phyloP scores from a whole-genome alignment of 1,140 invertebrate genomes.

The Carposina sasakii region DNA sequence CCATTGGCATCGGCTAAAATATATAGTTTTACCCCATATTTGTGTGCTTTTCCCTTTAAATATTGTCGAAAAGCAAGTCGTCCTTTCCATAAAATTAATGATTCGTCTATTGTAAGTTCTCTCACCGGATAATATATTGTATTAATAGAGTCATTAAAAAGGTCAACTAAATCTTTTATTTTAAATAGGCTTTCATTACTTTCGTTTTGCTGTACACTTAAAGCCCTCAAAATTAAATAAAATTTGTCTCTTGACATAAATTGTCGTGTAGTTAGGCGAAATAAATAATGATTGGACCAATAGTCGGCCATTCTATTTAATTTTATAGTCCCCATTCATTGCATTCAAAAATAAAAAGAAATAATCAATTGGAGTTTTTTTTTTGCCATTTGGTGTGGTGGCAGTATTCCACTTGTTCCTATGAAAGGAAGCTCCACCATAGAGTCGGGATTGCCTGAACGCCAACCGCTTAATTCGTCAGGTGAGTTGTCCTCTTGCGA shows the following conservation, averaged over 20 bases:
- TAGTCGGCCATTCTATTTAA: constrained; percentile 21
- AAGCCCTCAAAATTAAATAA: constrained; percentile 22
- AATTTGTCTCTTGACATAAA: constrained; percentile 21
- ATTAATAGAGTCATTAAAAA: no score
- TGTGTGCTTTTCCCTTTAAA: constrained; percentile 33
- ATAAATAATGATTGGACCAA: constrained; percentile 19
- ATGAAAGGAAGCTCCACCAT: constrained; percentile 15
- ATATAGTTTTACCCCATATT: constrained; percentile 35
- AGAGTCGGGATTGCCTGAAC: constrained; percentile 15
- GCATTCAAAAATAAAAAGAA: constrained; percentile 18
- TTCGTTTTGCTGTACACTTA: constrained; percentile 23
- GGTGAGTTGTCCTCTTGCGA: no score
- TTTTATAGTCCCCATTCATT: constrained; percentile 12
- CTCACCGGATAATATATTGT: constrained; percentile 29
- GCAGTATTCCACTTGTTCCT: constrained; percentile 13
- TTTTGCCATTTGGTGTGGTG: constrained; percentile 13
- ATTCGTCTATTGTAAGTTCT: constrained; percentile 35
- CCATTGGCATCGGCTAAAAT: constrained; percentile 17
- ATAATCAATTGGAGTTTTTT: constrained; percentile 14
- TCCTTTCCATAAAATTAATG: constrained; percentile 36
- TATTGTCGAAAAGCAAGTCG: constrained; percentile 38
- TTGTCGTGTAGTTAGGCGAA: constrained; percentile 15
- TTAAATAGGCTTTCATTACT: no score
- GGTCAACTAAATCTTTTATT: no score
- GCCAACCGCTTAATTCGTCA: constrained; percentile 11